Conservation (phyloP, 2,888 invertebrate species). For the Drosophila aldrichi region DNA sequence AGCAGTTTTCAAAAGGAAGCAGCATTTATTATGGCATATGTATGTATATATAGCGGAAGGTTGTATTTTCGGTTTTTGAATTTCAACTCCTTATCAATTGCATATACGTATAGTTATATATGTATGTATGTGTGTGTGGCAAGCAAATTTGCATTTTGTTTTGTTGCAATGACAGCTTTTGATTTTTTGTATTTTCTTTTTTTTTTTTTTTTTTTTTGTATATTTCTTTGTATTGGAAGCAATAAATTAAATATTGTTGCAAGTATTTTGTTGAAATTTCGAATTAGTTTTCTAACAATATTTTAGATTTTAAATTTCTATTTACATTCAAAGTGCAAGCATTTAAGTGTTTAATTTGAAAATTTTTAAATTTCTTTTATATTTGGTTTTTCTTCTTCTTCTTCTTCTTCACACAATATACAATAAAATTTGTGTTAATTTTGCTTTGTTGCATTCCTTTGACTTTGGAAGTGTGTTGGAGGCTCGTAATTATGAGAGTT, state of each 20-base stretch:
- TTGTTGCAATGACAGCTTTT: conserved; percentile 21
- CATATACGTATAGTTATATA: background rate
- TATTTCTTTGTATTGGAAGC: conserved; percentile 27
- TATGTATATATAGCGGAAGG: conserved; percentile 45
- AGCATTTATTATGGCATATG: conserved; percentile 30
- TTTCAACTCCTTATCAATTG: conserved; percentile 13
- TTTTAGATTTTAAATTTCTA: conserved; percentile 25
- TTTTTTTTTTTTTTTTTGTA: background rate
- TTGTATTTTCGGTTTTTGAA: background rate
- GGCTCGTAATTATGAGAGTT: background rate
- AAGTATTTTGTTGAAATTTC: conserved; percentile 20
- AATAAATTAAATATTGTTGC: conserved; percentile 40
- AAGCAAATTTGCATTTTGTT: conserved; percentile 39
- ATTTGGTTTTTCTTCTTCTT: conserved; percentile 50
- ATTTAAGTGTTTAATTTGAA: conserved; percentile 21
- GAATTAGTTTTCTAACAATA: conserved; percentile 13
- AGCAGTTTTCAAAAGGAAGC: conserved; percentile 39
- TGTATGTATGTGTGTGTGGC: conserved; percentile 23
- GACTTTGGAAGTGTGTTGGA: conserved; percentile 53
- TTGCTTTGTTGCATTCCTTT: background rate
- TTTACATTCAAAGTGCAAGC: conserved; percentile 51
- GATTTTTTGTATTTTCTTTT: conserved; percentile 10
- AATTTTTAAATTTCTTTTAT: conserved; percentile 37
- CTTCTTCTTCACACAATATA: conserved; percentile 31
- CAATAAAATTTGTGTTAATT: conserved; percentile 39